phyloP scores from a whole-genome alignment of 2,888 invertebrate species.

The Caenorhabditis imperialis region DNA sequence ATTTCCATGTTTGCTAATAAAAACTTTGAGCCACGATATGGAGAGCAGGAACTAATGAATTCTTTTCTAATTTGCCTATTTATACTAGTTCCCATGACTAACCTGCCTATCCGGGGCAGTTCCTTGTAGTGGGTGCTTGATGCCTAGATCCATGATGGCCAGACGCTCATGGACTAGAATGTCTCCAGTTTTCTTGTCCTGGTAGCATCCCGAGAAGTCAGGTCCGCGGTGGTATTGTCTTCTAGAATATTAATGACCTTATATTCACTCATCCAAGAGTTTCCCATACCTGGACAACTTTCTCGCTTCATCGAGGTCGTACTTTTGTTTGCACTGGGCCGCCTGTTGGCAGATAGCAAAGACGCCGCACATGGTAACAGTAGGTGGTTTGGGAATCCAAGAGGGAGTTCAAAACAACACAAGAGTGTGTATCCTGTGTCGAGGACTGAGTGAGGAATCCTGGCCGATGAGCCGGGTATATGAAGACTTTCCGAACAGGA shows the following conservation, averaged over 20 bases:
- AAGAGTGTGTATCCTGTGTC: conserved; percentile 27
- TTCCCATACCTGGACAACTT: conserved; percentile 60
- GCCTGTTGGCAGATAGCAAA: conserved; percentile 74
- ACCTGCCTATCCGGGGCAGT: conserved; percentile 66
- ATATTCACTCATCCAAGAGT: background rate
- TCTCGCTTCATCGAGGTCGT: conserved; percentile 65
- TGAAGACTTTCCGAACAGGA: conserved; percentile 21
- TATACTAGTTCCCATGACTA: too few species aligned
- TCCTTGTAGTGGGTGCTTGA: conserved; percentile 75
- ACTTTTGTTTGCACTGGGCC: conserved; percentile 51
- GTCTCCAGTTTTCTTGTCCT: conserved; percentile 69
- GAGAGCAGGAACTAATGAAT: too few species aligned
- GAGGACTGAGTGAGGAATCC: conserved; percentile 20
- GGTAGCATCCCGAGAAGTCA: conserved; percentile 73
- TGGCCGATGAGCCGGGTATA: too few species aligned
- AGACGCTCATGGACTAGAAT: conserved; percentile 77
- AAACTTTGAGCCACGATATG: too few species aligned
- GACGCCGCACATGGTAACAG: conserved; percentile 74
- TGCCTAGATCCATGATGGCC: conserved; percentile 76
- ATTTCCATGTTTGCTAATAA: too few species aligned
- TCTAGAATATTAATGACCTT: conserved; percentile 44
- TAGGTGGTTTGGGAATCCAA: conserved; percentile 40
- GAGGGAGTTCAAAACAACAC: conserved; percentile 12
- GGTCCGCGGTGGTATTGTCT: conserved; percentile 75
- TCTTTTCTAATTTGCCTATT: too few species aligned